A percentile compares a stretch with the other conserved stretches of the same genome.
Evolutionary conservation across 2,113 vertebrate species (phyloP).

Genomic region (Phrynosoma platyrhinos): DNA sequence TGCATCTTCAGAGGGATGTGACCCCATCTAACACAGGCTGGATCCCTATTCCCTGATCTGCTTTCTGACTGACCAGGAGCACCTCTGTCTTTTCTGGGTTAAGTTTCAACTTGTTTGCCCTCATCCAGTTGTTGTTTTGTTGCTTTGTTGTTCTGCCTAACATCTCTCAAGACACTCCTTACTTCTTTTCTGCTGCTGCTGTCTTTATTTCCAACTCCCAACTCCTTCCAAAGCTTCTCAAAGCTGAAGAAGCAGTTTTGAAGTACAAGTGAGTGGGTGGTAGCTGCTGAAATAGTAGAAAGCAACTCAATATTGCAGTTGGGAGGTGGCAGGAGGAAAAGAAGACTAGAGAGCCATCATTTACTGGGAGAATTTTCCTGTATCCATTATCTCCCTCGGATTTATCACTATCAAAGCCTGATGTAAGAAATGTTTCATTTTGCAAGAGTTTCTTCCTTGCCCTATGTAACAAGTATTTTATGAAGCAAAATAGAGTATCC

Average conservation of each 20-base stretch:
- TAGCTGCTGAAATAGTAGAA: not conserved
- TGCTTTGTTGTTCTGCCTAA: not conserved
- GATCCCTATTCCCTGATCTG: too few species aligned
- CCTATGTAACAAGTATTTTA: not conserved
- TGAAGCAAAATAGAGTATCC: not conserved
- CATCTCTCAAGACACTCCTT: not conserved
- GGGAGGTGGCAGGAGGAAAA: not conserved
- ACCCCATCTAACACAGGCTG: too few species aligned
- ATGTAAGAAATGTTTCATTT: not conserved
- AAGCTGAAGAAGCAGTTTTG: not conserved
- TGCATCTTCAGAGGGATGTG: too few species aligned
- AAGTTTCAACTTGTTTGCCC: too few species aligned
- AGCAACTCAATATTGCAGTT: not conserved
- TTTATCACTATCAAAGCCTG: not conserved
- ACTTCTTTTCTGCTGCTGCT: accelerated
- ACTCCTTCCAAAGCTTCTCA: not conserved
- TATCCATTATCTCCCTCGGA: not conserved
- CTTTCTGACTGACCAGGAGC: too few species aligned
- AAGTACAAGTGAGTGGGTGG: not conserved
- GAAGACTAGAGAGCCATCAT: not conserved
- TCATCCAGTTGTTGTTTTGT: too few species aligned
- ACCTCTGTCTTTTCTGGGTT: too few species aligned
- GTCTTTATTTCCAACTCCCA: slow-evolving; percentile 7
- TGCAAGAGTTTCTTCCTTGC: not conserved
- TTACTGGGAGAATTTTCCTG: not conserved